A percentile compares a stretch with the other conserved stretches of the same genome.
These are phyloP conservation scores for Netelia inedita DNA, from an alignment of 2,888 invertebrate species.

Conservation along the genomic window DNA sequence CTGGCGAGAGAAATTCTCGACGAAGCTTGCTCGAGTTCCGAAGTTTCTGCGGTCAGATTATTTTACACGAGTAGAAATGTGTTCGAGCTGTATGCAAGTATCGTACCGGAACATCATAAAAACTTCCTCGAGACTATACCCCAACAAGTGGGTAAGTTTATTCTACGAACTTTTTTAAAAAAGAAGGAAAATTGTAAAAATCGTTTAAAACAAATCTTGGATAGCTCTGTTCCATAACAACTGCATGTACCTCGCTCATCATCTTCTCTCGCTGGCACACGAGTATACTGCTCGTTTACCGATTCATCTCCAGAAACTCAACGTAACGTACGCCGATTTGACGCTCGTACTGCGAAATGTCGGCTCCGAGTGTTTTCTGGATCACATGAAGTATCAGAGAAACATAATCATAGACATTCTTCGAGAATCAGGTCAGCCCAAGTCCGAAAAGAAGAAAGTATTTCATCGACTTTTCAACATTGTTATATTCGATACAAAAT, in stretches of 20 bases:
- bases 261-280: constrained; percentile 89
- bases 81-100: constrained; percentile 91
- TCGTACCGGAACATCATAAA: constrained; percentile 93
- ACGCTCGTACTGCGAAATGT: constrained; percentile 89
- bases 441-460: constrained; percentile 18
- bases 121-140: constrained; percentile 93
- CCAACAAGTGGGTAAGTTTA: constrained; percentile 91
- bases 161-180: constrained; percentile 43
- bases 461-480: constrained; percentile 36
- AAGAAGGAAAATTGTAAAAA: neutral
- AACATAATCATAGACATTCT: constrained; percentile 92
- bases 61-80: constrained; percentile 90
- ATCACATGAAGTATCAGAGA: constrained; percentile 91
- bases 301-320: constrained; percentile 86
- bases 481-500: neutral
- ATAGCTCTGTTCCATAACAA: constrained; percentile 95
- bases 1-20: constrained; percentile 89
- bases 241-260: constrained; percentile 94
- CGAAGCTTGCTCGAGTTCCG: constrained; percentile 88
- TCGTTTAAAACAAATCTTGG: neutral
- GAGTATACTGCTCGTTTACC: constrained; percentile 89
- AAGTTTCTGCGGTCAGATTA: constrained; percentile 88
- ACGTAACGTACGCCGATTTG: constrained; percentile 89
- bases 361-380: constrained; percentile 90
- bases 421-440: constrained; percentile 89